Evolutionary conservation across 2,113 vertebrate genomes (phyloP), one percentile per base, ranked within the genome.

Genomic region (Lepisosteus oculatus): DNA sequence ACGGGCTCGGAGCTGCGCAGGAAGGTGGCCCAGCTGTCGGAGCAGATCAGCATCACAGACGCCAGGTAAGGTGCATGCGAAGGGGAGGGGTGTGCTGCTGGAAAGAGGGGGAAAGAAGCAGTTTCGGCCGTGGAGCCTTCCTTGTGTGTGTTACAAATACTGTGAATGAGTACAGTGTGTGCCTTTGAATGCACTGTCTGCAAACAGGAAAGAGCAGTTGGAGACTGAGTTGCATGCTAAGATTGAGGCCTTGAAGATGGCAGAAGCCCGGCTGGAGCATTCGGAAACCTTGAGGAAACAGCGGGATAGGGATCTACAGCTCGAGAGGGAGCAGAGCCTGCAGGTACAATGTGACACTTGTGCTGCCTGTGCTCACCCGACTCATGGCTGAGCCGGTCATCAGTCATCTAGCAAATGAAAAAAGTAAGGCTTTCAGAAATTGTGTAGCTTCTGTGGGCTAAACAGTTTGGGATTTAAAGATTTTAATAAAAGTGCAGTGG

Each of bases 11-110:
- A 55, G 81, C 76, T 77, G 80, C 90, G 89, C 79, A 88, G 87
- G 78, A 88, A 89, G 74, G 78, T 92, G 80, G 89, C 87, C 84
- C 91, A 90, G 85, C 88, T 92, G 79, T 89, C 87, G 78, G 89
- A 93, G 77, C 89, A 93, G 86, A 87, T 93, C 77, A 87, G 90
- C 81, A 89, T 87, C 82, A 90, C 90, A 71, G 89, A 91, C 82
- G 86, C 85, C 84, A 91, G 91, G 91, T 92, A 84, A 87, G 87
- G 85, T 77, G 62, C 59, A 65, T 5, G 47, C 77, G 70, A 80
- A 79, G 77, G 81, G 75, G 84, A 81, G 70, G 79, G 77, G 72
- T 74, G 55, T 62, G 55, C 65, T 55, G 51, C 69, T 79, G 72
- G 55, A 78, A 43, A 82, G 67, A 68, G 74, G 55, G 71, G 74